Evolutionary conservation across 2,888 invertebrate species (phyloP), one percentile per base, ranked within the genome.

Genomic region (Aethes cnicana): DNA sequence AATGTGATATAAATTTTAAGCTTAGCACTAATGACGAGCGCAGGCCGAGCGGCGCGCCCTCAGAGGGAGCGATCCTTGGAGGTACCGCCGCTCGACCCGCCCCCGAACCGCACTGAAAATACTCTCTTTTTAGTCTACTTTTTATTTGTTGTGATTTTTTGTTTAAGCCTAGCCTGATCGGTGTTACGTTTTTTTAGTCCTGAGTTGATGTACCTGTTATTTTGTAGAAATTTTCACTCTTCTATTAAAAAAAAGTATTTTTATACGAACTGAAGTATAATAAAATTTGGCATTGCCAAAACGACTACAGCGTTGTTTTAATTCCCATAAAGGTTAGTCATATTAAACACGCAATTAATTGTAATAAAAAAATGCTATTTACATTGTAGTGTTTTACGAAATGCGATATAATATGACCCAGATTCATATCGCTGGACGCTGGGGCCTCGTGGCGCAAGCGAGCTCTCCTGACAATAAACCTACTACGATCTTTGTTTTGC

Each of bases 1-100:
- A 90, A 85, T 90, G 90, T 90, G 90, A 90, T 90, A 90, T 86
- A 74, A 84, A 83, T 75, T 77, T 75, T 86, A 86, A 88, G 86
- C 74, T 77, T 86, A 89, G 86, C 85, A 86, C 85, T 62, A 64
- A 67, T 75, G 69, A 64, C 74, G 79, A 74, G 61, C 72, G 78
- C 58, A 73, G 72, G 72, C 63, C 78, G 73, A 75, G 80, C 67
- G 74, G 68, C 63, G 66, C 63, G 55, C 62, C 68, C 61, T 66
- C 71, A 70, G 66, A 73, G 64, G 75, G 77, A 78, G 78, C 63
- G 73, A 74, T 70, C 70, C 63, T 65, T 68, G 68, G 68, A 64
- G 57, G 56, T 36, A 33, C 37, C 68, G 66, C 72, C 74, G 71
- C 77, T 72, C 69, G 77, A 60, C 75, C 74, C 69, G 56, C 74